Evolutionary conservation across 2,888 invertebrate genomes (phyloP).

Genomic region (Andrena flavipes): DNA sequence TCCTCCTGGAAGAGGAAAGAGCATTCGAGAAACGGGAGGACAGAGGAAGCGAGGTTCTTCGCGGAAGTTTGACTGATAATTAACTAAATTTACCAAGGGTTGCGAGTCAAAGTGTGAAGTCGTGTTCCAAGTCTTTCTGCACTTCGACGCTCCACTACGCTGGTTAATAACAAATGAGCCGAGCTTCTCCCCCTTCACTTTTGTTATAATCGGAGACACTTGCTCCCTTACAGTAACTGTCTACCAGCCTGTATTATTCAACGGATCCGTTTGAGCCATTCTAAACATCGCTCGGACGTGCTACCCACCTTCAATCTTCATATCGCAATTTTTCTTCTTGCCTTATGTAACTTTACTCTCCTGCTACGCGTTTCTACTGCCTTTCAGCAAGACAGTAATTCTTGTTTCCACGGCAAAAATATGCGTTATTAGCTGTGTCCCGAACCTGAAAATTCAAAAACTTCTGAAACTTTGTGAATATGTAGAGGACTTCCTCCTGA

Average conservation of each 20-base stretch:
- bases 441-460: too few species aligned
- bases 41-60: constrained; percentile 68
- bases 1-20: not conserved
- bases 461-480: too few species aligned
- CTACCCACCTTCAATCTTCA: constrained; percentile 32
- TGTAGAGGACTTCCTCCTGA: too few species aligned
- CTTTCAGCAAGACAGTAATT: too few species aligned
- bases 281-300: constrained; percentile 75
- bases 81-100: constrained; percentile 81
- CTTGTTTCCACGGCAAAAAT: too few species aligned
- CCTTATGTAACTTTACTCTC: not conserved
- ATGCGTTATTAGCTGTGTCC: too few species aligned
- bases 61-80: constrained; percentile 83
- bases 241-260: constrained; percentile 82
- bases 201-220: constrained; percentile 83
- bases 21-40: constrained; percentile 9
- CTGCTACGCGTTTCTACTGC: not conserved
- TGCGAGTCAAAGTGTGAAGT: constrained; percentile 84
- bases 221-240: constrained; percentile 80
- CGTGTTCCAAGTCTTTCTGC: constrained; percentile 83
- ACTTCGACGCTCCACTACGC: constrained; percentile 79
- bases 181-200: constrained; percentile 77
- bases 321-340: constrained; percentile 16
- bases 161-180: constrained; percentile 84
- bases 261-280: constrained; percentile 81